phyloP scores from a whole-genome alignment of 2,113 vertebrate species.

The Hemiscyllium ocellatum region DNA sequence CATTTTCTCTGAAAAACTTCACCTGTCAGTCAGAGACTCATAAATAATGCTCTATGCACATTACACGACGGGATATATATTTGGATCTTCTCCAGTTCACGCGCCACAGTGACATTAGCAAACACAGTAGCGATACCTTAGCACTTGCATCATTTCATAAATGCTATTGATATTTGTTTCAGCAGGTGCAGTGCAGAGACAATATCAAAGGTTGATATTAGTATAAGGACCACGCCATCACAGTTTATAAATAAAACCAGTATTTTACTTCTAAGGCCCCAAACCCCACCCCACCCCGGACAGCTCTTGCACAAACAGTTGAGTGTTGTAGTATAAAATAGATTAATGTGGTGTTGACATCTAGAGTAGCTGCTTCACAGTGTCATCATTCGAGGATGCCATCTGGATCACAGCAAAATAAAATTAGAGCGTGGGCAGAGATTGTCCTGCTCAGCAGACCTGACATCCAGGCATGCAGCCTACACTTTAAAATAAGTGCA shows the following conservation, averaged over 20 bases:
- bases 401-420: background rate
- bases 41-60: background rate
- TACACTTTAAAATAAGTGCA: background rate
- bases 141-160: background rate
- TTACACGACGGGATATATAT: background rate
- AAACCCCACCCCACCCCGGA: background rate
- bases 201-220: background rate
- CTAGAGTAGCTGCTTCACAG: background rate
- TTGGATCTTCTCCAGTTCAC: background rate
- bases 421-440: background rate
- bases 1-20: background rate
- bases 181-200: background rate
- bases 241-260: background rate
- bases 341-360: background rate
- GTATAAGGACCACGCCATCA: background rate
- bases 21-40: background rate
- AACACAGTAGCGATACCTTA: background rate
- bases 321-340: background rate
- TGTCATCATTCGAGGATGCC: background rate
- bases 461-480: background rate
- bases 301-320: background rate
- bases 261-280: background rate
- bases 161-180: background rate
- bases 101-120: background rate
- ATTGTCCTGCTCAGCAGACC: background rate